A percentile compares a stretch with the other conserved stretches of the same genome.
Conservation (phyloP, 2,113 vertebrate species). For the Phaethon lepturus region DNA sequence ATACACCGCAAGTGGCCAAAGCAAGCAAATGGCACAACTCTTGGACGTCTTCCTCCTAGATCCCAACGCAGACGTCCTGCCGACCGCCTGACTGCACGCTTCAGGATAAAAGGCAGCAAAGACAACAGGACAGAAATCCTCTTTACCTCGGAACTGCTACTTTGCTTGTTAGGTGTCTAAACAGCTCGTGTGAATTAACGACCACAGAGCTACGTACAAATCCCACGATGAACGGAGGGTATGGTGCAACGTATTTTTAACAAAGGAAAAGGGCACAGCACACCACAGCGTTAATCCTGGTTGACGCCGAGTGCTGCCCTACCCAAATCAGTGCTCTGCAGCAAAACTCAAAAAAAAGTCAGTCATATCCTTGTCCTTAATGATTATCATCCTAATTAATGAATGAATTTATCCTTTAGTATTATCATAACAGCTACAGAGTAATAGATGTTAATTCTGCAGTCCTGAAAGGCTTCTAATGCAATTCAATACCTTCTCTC, state of each 20-base stretch:
- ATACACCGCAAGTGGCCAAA: background rate
- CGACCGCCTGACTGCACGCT: background rate
- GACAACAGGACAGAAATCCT: background rate
- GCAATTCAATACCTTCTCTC: background rate
- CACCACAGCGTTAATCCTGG: background rate
- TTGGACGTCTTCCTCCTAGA: background rate
- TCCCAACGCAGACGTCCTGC: background rate
- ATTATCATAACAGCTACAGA: background rate
- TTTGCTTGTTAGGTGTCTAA: background rate
- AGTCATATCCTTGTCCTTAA: background rate
- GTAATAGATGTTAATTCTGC: background rate
- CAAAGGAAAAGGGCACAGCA: background rate
- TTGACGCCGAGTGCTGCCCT: background rate
- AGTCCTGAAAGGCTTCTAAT: background rate
- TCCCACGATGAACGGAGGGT: background rate
- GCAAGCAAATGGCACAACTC: background rate
- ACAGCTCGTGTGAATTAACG: fast-evolving
- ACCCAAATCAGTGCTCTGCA: background rate
- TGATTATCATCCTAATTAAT: background rate
- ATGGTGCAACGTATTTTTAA: too few species aligned
- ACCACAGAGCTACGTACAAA: too few species aligned
- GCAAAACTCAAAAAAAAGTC: background rate
- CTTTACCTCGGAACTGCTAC: background rate
- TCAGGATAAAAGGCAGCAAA: background rate
- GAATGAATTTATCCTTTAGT: background rate